Evolutionary conservation across 2,888 invertebrate genomes (phyloP), one percentile per base, ranked within the genome.

Genomic region (Ecdyonurus torrentis): DNA sequence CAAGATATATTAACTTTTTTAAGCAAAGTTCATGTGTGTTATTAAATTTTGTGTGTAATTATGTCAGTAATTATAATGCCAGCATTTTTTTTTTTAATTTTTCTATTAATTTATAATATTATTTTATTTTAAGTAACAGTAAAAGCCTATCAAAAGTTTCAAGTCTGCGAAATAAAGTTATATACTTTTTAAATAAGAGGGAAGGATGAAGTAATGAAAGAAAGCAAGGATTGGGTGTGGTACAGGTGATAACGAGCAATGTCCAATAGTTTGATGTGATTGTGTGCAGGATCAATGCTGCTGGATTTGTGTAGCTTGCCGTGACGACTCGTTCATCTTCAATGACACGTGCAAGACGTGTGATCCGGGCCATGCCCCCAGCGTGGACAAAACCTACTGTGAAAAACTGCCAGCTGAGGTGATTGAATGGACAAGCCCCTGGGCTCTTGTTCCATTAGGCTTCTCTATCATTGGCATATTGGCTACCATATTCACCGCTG

Each of bases 281-380:
- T 55, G 20, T 55, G 10, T 69, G 18, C 69, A 80, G 80, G 80
- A 80, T 71, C 77, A 79, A 62, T 86, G 86, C 70, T 86, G 86
- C 70, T 87, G 86, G 86, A 80, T 79, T 25, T 87, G 86, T 72
- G 81, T 84, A 25, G 76, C 81, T 2, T 87, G 86, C 71, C 76
- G 81, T 37, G 82, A 81, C 62, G 80, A 81, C 66, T 80, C 83
- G 23, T 82, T 78, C 69, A 79, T 81, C 15, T 78, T 77, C 70
- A 82, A 83, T 71, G 81, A 81, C 70, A 83, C 81, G 1, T 84
- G 84, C 70, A 71, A 73, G 50, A 74, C 78, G 5, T 84, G 84
- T 68, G 72, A 73, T 22, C 76, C 78, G 18, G 83, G 83, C 2
- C 80, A 74, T 68, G 77, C 77, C 1, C 81, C 81, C 1, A 77